Evolutionary conservation across 2,797 vertebrate genomes (phyloP), one percentile per base, ranked within the genome.

Genomic region (Cichlasoma orientale): DNA sequence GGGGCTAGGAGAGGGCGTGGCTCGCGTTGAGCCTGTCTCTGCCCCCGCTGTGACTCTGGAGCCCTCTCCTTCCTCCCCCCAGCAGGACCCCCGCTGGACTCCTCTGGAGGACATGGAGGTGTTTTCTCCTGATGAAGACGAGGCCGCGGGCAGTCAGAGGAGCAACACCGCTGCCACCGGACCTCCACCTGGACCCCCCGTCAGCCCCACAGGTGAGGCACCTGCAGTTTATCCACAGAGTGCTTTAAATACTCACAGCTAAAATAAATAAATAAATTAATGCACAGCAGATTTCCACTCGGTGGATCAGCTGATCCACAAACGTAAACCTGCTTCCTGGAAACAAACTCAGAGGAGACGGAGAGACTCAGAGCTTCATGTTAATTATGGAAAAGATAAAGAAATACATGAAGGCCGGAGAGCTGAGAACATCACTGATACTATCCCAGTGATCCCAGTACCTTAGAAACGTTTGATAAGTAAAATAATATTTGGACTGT

Each of bases 21-120:
- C 75, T 1, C 38, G 21, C 9, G 52, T 44, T 4, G 81, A 74
- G 6, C 77, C 80, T 0, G 80, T 74, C 53, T 21, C 86, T 3
- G 1, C 82, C 50, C 59, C 88, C 0, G 33, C 87, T 0, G 82
- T 92, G 56, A 83, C 88, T 58, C 79, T 93, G 79, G 92, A 92
- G 82, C 92, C 93, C 6, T 80, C 89, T 53, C 88, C 90, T 36
- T 90, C 92, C 11, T 90, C 91, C 33, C 90, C 89, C 18, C 93
- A 91, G 81, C 93, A 89, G 84, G 93, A 95, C 27, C 93, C 94
- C 25, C 90, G 92, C 52, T 96, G 95, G 95, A 94, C 92, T 4
- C 94, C 93, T 3, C 82, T 94, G 75, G 93, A 94, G 72, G 93
- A 95, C 69, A 91, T 93, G 86, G 94, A 94, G 71, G 93, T 93